phyloP scores from a whole-genome alignment of 2,113 vertebrate species.

The Rhegmatorhina hoffmannsi region DNA sequence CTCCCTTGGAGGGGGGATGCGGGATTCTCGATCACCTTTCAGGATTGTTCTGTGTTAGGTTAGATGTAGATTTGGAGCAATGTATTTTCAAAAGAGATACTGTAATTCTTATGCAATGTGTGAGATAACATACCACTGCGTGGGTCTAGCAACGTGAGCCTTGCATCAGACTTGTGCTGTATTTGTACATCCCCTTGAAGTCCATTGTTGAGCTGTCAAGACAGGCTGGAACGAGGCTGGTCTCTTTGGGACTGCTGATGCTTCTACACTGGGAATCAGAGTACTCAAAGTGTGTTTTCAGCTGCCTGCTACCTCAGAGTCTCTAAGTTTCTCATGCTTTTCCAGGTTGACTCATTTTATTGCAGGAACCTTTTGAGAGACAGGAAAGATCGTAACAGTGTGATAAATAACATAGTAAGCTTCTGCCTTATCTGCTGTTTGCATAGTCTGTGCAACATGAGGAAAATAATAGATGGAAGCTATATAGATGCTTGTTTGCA shows the following conservation, averaged over 20 bases:
- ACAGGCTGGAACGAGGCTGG: not conserved
- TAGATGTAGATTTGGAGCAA: not conserved
- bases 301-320: not conserved
- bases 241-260: not conserved
- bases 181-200: not conserved
- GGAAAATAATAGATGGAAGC: not conserved
- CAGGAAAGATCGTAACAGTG: not conserved
- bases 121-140: not conserved
- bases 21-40: not conserved
- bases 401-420: not conserved
- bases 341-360: not conserved
- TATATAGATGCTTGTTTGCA: not conserved
- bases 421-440: not conserved
- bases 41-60: not conserved
- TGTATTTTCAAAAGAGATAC: not conserved
- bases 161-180: not conserved
- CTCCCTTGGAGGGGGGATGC: fast-evolving
- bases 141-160: not conserved
- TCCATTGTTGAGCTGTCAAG: not conserved
- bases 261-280: not conserved
- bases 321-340: not conserved
- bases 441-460: not conserved
- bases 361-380: not conserved
- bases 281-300: not conserved
- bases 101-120: not conserved